phyloP scores from a whole-genome alignment of 1,140 invertebrate genomes.

The Calephelis virginiensis region DNA sequence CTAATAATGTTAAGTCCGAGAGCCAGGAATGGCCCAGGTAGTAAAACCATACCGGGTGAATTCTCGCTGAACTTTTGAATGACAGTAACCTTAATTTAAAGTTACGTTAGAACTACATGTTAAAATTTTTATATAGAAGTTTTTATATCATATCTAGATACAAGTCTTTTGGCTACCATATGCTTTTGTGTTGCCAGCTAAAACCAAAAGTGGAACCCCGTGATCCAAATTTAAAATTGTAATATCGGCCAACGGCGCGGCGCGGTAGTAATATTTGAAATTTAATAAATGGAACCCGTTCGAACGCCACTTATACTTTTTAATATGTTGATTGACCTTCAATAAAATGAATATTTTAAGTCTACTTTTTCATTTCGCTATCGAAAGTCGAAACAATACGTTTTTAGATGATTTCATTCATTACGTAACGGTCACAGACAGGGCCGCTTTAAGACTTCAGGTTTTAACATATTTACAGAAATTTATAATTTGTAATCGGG shows the following conservation, averaged over 20 bases:
- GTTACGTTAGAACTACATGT: background rate
- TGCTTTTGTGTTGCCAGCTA: slow-evolving; percentile 22
- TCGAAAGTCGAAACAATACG: slow-evolving; percentile 19
- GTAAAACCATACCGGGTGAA: too few relatives aligned
- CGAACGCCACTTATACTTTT: slow-evolving; percentile 72
- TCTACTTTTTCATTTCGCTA: slow-evolving; percentile 47
- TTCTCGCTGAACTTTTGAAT: background rate
- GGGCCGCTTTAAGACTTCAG: background rate
- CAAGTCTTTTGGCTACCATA: slow-evolving; percentile 12
- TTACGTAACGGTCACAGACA: slow-evolving; percentile 26
- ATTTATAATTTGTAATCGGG: too few relatives aligned
- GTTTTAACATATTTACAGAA: background rate
- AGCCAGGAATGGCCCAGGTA: too few relatives aligned
- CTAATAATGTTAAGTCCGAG: too few relatives aligned
- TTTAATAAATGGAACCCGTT: slow-evolving; percentile 66
- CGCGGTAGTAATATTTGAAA: slow-evolving; percentile 69
- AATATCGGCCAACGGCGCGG: slow-evolving; percentile 49
- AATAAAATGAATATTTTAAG: slow-evolving; percentile 61
- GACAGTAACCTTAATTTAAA: background rate
- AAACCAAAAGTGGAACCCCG: slow-evolving; percentile 47
- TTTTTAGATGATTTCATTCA: slow-evolving; percentile 34
- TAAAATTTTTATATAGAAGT: background rate
- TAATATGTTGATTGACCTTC: slow-evolving; percentile 73
- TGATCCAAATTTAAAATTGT: slow-evolving; percentile 70
- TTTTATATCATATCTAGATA: background rate